Base-by-base conservation (phyloP, 2,113 vertebrate genomes). In the Microcebus tavaratra region DNA sequence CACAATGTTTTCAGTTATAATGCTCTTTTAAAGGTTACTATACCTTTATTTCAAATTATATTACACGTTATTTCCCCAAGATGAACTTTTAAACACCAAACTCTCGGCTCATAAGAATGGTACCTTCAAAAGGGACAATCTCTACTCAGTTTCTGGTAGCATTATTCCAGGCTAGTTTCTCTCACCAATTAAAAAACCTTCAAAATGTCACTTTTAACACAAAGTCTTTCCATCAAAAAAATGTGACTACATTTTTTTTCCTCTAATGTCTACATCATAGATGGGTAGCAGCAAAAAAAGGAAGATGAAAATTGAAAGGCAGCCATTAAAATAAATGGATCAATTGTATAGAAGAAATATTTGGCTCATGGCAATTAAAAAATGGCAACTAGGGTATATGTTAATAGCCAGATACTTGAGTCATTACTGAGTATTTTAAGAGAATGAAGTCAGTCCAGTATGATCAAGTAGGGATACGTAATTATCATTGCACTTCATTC, bases 121-220 rank as follows among this genome's bases (percentile, higher is more conserved):
- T 95, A 98, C 98, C 97, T 98, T 95, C 97, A 93, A 84, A 93
- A 94, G 73, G 70, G 96, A 75, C 15, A 79, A 92, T 91, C 95
- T 84, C 90, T 29, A 90, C 39, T 80, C 45, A 80, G 78, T 92
- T n/a, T 88, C 92, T 86, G 75, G 79, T 90, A 67, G 70, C 86
- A 84, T 89, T 92, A 96, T 94, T 96, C 36, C 39, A 92, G 59
- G 45, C 50, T 76, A 68, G 14, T 81, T 93, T 91, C 57, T 97
- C 96, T 91, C 61, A 68, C 25, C 76, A 61, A 73, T 70, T 34
- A 76, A 82, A 94, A 95, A 93, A 57, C 36, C 36, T 86, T 87
- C 42, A 76, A 75, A 94, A 68, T 36, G 57, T 36, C n/a, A 90
- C 81, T 36, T 85, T 82, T 85, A 92, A 86, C 65, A 90, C 72